Conservation (phyloP, 2,113 vertebrate genomes). For the Meles meles region DNA sequence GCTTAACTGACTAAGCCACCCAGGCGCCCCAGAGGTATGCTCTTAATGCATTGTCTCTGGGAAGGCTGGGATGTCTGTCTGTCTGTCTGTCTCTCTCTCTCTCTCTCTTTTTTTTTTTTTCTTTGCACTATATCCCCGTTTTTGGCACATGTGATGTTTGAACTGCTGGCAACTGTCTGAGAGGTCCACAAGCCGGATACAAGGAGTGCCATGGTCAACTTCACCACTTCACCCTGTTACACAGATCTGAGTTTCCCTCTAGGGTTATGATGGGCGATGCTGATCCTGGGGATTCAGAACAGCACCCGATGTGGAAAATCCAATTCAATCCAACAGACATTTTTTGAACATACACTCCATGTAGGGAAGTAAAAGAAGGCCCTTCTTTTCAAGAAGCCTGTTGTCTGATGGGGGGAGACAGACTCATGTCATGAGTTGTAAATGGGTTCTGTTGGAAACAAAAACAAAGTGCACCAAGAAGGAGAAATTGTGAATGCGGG, state of each 20-base stretch:
- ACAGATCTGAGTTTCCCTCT: background rate
- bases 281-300: background rate
- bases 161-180: background rate
- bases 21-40: no score
- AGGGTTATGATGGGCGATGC: no score
- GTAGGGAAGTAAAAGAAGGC: background rate
- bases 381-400: background rate
- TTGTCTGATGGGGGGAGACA: background rate
- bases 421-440: background rate
- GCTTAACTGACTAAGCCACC: no score
- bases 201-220: background rate
- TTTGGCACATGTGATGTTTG: background rate
- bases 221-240: background rate
- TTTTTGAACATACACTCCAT: background rate
- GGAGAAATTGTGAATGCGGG: background rate
- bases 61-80: background rate
- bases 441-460: background rate
- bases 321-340: background rate
- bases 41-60: background rate
- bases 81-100: no score
- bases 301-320: background rate
- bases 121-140: background rate
- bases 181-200: background rate
- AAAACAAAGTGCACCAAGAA: background rate
- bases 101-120: background rate